Evolutionary conservation across 2,888 invertebrate species (phyloP), one percentile per base, ranked within the genome.

Genomic region (Celastrina argiolus): DNA sequence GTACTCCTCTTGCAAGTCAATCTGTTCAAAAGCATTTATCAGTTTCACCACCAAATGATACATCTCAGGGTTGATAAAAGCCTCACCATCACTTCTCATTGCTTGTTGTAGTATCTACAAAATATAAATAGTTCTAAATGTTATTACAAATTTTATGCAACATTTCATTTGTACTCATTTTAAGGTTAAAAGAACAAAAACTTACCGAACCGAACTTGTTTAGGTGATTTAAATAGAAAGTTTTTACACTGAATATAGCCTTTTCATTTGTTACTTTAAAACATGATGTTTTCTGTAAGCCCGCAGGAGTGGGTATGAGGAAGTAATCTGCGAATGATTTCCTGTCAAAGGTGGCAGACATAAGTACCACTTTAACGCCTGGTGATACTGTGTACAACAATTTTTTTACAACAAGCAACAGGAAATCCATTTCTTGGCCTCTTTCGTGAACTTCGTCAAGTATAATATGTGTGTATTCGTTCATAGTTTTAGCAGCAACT

Each of bases 361-460:
- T 99, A 2, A 99, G 89, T 64, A 99, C 78, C 7, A 88, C 83
- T 77, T 86, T 89, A 7, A 88, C 86, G 1, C 72, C 73, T 0
- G 82, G 81, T 0, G 89, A 87, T 0, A 84, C 84, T 0, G 94
- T 93, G 69, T 93, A 87, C 34, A 97, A 85, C 59, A 98, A 92
- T 75, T 95, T 96, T 70, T 96, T 94, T 0, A 98, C 94, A 10
- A 99, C 88, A 12, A 98, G 90, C 26, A 99, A 82, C 1, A 97
- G 87, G 79, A 99, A 97, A 79, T 99, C 99, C 93, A 97, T 96
- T 31, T 98, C 96, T 79, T 97, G 95, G 74, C 96, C 96, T 45
- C 99, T 92, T 83, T 99, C 99, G 76, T 99, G 98, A 0, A 98
- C 96, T 88, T 99, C 98, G 80, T 98, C 98, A 7, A 99, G 88